Percentiles rank a stretch among this genome's conserved stretches.
Evolutionary conservation across 2,888 invertebrate species (phyloP).

Genomic region (Hemicrepidius hirtus): DNA sequence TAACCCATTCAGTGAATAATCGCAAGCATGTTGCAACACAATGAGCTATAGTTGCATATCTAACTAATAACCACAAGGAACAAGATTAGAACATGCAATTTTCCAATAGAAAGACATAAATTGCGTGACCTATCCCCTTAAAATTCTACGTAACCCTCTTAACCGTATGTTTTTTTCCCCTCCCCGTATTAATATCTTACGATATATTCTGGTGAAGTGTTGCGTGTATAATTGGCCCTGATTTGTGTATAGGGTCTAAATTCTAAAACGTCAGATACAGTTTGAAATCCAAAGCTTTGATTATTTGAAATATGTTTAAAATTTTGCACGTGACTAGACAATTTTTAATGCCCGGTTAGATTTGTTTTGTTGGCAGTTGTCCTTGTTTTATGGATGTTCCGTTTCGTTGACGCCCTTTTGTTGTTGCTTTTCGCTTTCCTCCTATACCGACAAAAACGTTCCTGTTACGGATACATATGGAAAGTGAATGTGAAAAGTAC

Average conservation of each 20-base stretch:
- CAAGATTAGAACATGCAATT: too few relatives aligned
- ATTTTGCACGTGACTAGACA: conserved; percentile 44
- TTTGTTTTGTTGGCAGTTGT: conserved; percentile 43
- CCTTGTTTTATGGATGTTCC: conserved; percentile 41
- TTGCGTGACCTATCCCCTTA: too few relatives aligned
- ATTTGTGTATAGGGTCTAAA: conserved; percentile 33
- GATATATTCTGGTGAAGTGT: conserved; percentile 43
- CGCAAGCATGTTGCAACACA: too few relatives aligned
- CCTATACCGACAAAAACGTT: conserved; percentile 33
- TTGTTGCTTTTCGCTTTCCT: conserved; percentile 34
- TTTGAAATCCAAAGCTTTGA: conserved; percentile 33
- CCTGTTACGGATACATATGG: conserved; percentile 37
- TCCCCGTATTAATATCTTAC: conserved; percentile 49
- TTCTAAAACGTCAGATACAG: conserved; percentile 42
- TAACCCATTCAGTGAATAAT: too few relatives aligned
- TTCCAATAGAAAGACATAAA: too few relatives aligned
- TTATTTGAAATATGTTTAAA: conserved; percentile 51
- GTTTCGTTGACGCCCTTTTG: conserved; percentile 41
- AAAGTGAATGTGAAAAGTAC: conserved; percentile 40
- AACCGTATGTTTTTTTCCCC: conserved; percentile 25
- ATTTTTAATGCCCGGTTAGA: conserved; percentile 46
- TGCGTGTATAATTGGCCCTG: conserved; percentile 40
- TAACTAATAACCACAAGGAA: too few relatives aligned
- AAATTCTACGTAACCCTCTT: too few relatives aligned
- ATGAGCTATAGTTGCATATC: too few relatives aligned